phyloP scores from a whole-genome alignment of 2,797 vertebrate genomes.

The Hypotaenidia okinawae region DNA sequence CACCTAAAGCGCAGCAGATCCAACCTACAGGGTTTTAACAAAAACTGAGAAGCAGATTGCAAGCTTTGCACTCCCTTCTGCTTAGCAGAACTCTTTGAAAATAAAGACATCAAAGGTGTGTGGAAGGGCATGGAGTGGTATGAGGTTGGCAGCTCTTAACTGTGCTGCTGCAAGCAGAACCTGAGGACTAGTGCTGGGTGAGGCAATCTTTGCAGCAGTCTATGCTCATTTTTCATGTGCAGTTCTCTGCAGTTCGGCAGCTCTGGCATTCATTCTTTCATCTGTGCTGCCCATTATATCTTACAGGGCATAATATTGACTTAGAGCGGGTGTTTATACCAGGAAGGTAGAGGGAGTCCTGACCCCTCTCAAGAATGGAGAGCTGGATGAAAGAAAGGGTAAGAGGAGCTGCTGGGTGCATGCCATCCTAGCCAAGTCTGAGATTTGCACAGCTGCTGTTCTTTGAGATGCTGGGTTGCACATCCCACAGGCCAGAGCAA shows the following conservation, averaged over 20 bases:
- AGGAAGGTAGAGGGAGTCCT: neutral
- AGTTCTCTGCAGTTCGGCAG: neutral
- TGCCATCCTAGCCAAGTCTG: neutral
- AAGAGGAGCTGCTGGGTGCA: neutral
- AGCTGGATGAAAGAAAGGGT: neutral
- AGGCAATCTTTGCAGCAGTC: neutral
- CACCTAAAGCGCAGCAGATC: neutral
- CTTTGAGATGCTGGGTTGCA: neutral
- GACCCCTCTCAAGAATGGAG: neutral
- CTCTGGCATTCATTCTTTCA: neutral
- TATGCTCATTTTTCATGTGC: neutral
- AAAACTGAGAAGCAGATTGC: neutral
- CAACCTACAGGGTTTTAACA: neutral
- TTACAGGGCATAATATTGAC: neutral
- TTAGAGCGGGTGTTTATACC: neutral
- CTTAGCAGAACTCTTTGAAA: neutral
- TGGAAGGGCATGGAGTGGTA: neutral
- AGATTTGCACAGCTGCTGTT: neutral
- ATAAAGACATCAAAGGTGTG: neutral
- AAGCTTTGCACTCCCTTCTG: neutral
- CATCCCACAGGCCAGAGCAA: rapidly evolving
- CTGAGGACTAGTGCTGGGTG: neutral
- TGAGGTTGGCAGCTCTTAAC: neutral
- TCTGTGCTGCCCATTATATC: neutral
- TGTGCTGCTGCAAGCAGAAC: neutral